Evolutionary conservation across 2,888 invertebrate species (phyloP), one percentile per base, ranked within the genome.

Genomic region (Cheilosia urbana): DNA sequence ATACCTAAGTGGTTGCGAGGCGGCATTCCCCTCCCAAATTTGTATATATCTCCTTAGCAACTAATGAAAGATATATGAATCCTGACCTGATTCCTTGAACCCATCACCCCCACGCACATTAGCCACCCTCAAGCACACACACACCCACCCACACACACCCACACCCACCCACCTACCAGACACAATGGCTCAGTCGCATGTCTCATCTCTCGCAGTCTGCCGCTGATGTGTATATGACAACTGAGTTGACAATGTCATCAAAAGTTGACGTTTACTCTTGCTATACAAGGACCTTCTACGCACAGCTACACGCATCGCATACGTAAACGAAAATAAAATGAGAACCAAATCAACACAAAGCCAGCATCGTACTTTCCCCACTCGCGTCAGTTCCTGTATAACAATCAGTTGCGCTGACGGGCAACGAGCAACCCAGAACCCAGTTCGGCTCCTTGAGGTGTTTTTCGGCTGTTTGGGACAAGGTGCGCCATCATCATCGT

Each of bases 171-270:
- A 6, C 21, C n/a, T n/a, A 53, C n/a, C 21, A 13, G 40, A 42
- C 53, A 68, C 42, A 68, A 68, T 68, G 55, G 9, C 63, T 24
- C 53, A n/a, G 62, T 72, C 62, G 76, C 57, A 57, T 77, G 76
- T 66, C 77, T 68, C 73, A 49, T 82, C 88, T 88, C 87, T 88
- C 88, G 88, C 89, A 11, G 90, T 88, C 90, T 90, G 90, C 87
- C 89, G 90, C 89, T 91, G 91, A 91, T 91, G 91, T 89, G 90
- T 89, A 90, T 91, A 90, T 91, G 91, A 91, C 92, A 91, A 90
- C 89, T 90, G 90, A 91, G 90, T 91, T 91, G 91, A 91, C 91
- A 91, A 90, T 90, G 91, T 91, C 91, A 91, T 91, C 91, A 90
- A 89, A 89, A 89, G 90, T 89, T 91, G 91, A 91, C 91, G 45